phyloP scores from a whole-genome alignment of 2,888 invertebrate genomes.

The Polylopha cassiicola region DNA sequence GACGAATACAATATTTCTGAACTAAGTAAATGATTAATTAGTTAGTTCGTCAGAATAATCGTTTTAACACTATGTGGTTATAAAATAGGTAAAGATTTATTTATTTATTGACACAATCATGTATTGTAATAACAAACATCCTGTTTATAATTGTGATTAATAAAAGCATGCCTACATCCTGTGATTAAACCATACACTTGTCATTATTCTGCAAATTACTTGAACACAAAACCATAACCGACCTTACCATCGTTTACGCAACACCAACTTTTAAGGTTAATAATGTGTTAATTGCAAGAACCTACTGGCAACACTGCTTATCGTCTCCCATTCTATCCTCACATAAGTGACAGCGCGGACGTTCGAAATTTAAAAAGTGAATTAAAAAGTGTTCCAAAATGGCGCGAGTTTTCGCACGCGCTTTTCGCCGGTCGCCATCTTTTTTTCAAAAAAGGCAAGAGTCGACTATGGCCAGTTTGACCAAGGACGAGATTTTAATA shows the following conservation, averaged over 20 bases:
- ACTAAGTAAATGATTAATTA: too few relatives aligned
- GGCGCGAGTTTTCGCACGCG: slow-evolving; percentile 59
- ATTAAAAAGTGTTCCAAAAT: slow-evolving; percentile 35
- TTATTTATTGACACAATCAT: too few relatives aligned
- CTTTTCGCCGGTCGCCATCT: slow-evolving; percentile 53
- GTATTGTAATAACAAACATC: too few relatives aligned
- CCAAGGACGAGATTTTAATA: slow-evolving; percentile 67
- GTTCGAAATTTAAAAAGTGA: slow-evolving; percentile 25
- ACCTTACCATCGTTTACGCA: slow-evolving; percentile 15
- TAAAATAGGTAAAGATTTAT: too few relatives aligned
- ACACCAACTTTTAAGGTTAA: slow-evolving; percentile 14
- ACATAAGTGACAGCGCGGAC: slow-evolving; percentile 18
- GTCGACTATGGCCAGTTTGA: slow-evolving; percentile 66
- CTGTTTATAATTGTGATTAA: too few relatives aligned
- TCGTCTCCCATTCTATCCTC: slow-evolving; percentile 29
- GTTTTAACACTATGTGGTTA: too few relatives aligned
- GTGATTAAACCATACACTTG: not conserved
- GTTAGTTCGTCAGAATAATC: too few relatives aligned
- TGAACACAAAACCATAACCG: slow-evolving; percentile 8
- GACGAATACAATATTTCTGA: too few relatives aligned
- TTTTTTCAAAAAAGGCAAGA: slow-evolving; percentile 64
- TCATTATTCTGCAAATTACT: slow-evolving; percentile 3
- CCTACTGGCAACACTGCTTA: slow-evolving; percentile 24
- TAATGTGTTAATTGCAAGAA: slow-evolving; percentile 11
- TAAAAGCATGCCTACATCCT: too few relatives aligned